Percentiles rank a stretch among this genome's conserved stretches.
phyloP scores from a whole-genome alignment of 2,888 invertebrate species.

The Callyntrura guangdongensis region DNA sequence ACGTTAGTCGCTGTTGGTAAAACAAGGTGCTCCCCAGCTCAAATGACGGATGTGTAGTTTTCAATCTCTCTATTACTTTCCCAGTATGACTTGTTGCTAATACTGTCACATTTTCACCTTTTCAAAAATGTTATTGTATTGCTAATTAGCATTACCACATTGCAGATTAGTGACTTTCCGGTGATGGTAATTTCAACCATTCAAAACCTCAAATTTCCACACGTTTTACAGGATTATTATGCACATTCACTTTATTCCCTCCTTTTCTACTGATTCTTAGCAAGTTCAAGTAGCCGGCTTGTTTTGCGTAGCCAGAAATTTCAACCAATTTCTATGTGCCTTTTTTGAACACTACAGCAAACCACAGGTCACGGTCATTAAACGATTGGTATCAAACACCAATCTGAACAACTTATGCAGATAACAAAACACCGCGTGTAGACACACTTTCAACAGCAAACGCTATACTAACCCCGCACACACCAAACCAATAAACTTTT shows the following conservation, averaged over 20 bases:
- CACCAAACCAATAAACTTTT: not conserved
- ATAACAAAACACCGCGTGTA: conserved; percentile 11
- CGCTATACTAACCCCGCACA: not conserved
- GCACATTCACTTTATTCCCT: not conserved
- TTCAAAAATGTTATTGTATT: conserved; percentile 3
- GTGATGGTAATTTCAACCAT: not conserved
- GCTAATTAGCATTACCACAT: not conserved
- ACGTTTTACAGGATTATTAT: not conserved
- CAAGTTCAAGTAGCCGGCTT: conserved; percentile 66
- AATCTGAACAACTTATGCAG: conserved; percentile 21
- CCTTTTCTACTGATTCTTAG: not conserved
- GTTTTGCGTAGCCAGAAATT: not conserved
- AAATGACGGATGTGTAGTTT: conserved; percentile 27
- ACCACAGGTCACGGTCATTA: conserved; percentile 59
- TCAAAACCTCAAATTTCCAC: not conserved
- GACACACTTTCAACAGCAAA: conserved; percentile 30
- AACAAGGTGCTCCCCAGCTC: conserved; percentile 30
- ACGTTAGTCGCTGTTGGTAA: conserved; percentile 9
- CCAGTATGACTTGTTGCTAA: not conserved
- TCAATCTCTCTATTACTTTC: not conserved
- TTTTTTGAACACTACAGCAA: conserved; percentile 24
- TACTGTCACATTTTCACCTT: not conserved
- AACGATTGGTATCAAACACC: conserved; percentile 51
- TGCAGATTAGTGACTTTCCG: not conserved
- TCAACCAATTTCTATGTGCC: conserved; percentile 40